A percentile compares a stretch with the other conserved stretches of the same genome.
Conservation (phyloP, 2,888 invertebrate species). For the Zonitis immaculata region DNA sequence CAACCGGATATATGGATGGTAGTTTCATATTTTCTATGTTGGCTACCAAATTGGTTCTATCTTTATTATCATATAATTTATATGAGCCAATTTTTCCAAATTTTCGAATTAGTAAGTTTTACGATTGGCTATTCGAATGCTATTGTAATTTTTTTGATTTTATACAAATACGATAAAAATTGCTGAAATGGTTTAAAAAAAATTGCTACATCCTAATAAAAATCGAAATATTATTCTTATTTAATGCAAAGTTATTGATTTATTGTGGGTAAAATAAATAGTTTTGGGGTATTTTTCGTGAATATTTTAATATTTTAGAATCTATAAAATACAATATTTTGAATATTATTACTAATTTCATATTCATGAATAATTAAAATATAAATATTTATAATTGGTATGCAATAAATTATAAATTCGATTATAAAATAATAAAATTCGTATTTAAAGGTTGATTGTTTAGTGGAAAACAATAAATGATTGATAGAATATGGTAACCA, state of each 20-base stretch:
- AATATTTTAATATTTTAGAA: not conserved
- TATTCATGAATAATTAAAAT: not conserved
- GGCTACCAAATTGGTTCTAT: constrained; percentile 13
- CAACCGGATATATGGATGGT: constrained; percentile 16
- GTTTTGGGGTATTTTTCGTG: too few species aligned
- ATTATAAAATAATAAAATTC: constrained; percentile 1
- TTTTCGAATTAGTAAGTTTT: constrained; percentile 3
- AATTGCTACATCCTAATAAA: constrained; percentile 3
- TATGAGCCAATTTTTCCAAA: not conserved
- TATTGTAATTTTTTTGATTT: constrained; percentile 10
- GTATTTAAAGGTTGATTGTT: not conserved
- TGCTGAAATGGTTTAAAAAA: constrained; percentile 7
- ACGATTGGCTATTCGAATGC: constrained; percentile 14
- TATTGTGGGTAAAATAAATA: too few species aligned
- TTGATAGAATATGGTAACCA: constrained; percentile 8
- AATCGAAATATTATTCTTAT: too few species aligned
- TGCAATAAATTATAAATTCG: constrained; percentile 4
- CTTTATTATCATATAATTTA: not conserved
- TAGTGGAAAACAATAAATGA: not conserved
- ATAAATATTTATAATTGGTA: constrained; percentile 2
- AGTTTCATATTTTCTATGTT: constrained; percentile 19
- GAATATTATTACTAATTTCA: not conserved
- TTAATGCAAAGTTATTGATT: too few species aligned
- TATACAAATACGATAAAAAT: constrained; percentile 9
- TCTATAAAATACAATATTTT: not conserved